Percentiles rank a stretch among this genome's conserved stretches.
Conservation (phyloP, 2,888 invertebrate species). For the Tinea semifulvella region DNA sequence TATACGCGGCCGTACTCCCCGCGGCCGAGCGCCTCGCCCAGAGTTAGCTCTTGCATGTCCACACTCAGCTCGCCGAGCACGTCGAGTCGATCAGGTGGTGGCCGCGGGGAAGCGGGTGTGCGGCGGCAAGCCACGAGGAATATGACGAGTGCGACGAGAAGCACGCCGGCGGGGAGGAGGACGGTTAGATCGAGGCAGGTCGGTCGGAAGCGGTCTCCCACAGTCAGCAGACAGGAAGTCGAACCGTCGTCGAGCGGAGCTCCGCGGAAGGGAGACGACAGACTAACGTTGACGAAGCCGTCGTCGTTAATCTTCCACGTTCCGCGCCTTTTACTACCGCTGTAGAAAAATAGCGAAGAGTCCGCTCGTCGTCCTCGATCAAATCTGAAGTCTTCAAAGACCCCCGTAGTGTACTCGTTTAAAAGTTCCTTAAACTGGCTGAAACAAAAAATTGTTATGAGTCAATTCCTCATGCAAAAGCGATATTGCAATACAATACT, state of each 20-base stretch:
- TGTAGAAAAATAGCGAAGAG: neutral
- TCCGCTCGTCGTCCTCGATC: neutral
- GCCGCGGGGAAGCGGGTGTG: constrained; percentile 27
- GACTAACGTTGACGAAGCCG: neutral
- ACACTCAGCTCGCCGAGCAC: constrained; percentile 25
- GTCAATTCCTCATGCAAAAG: neutral
- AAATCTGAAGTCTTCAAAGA: neutral
- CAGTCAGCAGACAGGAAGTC: neutral
- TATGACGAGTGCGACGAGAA: constrained; percentile 67
- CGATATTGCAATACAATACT: neutral
- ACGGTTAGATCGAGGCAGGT: constrained; percentile 72
- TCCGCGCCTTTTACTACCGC: neutral
- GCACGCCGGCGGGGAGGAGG: constrained; percentile 54
- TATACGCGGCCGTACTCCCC: constrained; percentile 41
- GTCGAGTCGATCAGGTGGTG: constrained; percentile 20
- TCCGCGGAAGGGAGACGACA: neutral
- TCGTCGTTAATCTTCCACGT: neutral
- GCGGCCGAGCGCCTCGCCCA: constrained; percentile 33
- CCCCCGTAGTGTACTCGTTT: neutral
- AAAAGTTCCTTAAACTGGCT: too few relatives aligned
- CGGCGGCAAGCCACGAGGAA: constrained; percentile 61
- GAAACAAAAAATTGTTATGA: too few relatives aligned
- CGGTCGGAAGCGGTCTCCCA: constrained; percentile 56
- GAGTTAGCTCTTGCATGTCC: constrained; percentile 25
- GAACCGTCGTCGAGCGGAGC: neutral